Base-by-base conservation (phyloP, 2,888 invertebrate species). In the Melieria picta region DNA sequence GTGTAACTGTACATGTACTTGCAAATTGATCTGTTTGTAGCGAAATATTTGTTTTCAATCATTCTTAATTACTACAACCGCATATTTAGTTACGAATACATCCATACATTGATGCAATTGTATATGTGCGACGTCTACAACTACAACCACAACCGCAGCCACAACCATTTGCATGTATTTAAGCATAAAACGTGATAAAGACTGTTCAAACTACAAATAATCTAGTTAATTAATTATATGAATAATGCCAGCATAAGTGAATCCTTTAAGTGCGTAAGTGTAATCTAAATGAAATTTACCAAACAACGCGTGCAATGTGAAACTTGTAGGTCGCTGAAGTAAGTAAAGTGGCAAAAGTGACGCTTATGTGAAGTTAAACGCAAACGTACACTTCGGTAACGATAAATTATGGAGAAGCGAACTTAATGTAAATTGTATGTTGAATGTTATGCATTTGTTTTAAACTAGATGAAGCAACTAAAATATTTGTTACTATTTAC, bases 111-210 rank as follows among this genome's bases (percentile, higher is more conserved):
- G 11, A 50, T 67, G 7, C 30, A 30, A 30, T 30, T 47, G 30
- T 47, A 62, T 11, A 60, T 65, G 62, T 71, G n/a, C 47, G 42
- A 30, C 11, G 9, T 50, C 56, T 67, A 57, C 48, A 43, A 45
- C 50, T 42, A 43, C 13, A 61, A 57, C 58, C 16, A 56, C 73
- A 71, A 71, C 64, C n/a, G 13, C 42, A 30, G 30, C 30, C 30
- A 58, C 43, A 47, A 50, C 16, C 45, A 43, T 68, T 11, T 68
- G 42, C 30, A 55, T 5, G 7, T 52, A 50, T 52, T 10, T 52
- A 61, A 45, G 50, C 48, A 60, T 45, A 80, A 82, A 83, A 81
- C 76, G 80, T 82, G 79, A 81, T 80, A 81, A 83, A 83, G 83
- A 83, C 83, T 83, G 83, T 82, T 83, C 70, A 75, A 72, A 69